These are phyloP conservation scores for Papilio aristodemus DNA, from an alignment of 1,140 invertebrate species.

Conservation along the genomic window DNA sequence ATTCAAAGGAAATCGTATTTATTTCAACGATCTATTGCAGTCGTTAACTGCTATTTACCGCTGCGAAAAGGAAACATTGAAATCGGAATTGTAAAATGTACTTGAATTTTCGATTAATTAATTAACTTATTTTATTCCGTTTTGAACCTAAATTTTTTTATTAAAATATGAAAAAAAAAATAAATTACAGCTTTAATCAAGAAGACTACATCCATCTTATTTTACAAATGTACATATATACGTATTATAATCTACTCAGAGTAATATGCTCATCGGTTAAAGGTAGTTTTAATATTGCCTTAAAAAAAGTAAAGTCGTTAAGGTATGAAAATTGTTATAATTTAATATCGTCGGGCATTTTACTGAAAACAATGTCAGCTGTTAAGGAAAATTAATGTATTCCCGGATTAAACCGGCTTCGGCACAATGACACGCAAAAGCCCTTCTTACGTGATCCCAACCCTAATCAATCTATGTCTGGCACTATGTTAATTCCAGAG, in stretches of 20 bases:
- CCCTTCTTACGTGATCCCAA: conserved; percentile 21
- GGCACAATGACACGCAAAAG: conserved; percentile 20
- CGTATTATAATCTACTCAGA: no score
- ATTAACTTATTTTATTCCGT: neutral
- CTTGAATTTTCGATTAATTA: neutral
- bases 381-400: conserved; percentile 23
- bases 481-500: conserved; percentile 12
- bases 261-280: no score
- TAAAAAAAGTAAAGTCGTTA: neutral
- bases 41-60: conserved; percentile 1
- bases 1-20: conserved; percentile 27
- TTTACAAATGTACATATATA: no score
- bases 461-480: conserved; percentile 23
- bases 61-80: neutral
- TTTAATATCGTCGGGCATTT: conserved; percentile 12
- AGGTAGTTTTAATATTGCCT: neutral
- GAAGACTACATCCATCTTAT: no score
- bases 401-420: conserved; percentile 19
- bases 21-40: conserved; percentile 14
- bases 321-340: conserved; percentile 7
- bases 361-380: conserved; percentile 17
- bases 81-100: neutral
- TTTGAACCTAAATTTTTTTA: no score
- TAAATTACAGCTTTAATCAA: no score
- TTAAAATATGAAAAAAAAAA: no score